Conservation (phyloP, 2,797 vertebrate genomes). For the Micromesistius poutassou region DNA sequence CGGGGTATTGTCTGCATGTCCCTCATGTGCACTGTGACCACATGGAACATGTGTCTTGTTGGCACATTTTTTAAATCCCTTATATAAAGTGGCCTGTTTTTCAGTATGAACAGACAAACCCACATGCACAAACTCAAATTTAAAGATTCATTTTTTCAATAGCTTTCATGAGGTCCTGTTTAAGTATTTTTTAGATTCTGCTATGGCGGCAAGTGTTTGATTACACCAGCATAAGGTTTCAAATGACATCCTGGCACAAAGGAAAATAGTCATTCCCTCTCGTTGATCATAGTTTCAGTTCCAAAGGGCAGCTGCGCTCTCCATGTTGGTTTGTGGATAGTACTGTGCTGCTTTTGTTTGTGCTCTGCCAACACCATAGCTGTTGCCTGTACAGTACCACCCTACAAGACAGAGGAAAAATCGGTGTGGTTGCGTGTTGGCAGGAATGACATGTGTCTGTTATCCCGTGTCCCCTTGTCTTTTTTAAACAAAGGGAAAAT, state of each 20-base stretch:
- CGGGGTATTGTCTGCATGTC: constrained; percentile 20
- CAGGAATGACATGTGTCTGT: neutral
- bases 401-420: neutral
- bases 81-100: neutral
- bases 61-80: neutral
- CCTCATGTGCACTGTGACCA: neutral
- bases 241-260: neutral
- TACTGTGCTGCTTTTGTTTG: neutral
- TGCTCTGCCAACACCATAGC: neutral
- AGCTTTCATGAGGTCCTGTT: neutral
- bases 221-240: neutral
- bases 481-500: neutral
- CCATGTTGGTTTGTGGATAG: neutral
- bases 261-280: neutral
- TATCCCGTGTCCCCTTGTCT: neutral
- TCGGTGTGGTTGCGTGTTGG: neutral
- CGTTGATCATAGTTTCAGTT: neutral
- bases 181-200: neutral
- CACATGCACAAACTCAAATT: neutral
- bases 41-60: neutral
- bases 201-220: neutral
- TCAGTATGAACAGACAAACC: neutral
- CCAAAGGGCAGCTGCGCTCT: neutral
- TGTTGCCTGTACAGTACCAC: neutral
- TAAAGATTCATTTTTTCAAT: neutral